Percentiles rank a stretch among this genome's conserved stretches.
These are phyloP conservation scores for Agrochola litura DNA, from an alignment of 2,888 invertebrate genomes.

Conservation along the genomic window DNA sequence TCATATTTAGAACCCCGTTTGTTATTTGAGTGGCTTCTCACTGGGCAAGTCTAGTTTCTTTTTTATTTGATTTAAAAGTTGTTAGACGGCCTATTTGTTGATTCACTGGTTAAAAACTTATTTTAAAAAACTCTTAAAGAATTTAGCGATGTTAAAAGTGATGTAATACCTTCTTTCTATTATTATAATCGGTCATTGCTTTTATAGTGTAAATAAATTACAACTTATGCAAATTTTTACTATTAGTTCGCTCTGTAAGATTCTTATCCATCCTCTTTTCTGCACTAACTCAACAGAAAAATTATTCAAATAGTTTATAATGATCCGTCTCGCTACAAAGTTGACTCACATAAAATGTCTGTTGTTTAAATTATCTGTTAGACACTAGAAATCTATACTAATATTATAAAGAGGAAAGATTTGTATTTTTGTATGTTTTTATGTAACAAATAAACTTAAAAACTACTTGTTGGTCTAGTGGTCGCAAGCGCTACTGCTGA, in stretches of 20 bases:
- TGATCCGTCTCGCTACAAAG: not conserved
- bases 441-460: no score
- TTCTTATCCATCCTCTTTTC: slow-evolving; percentile 12
- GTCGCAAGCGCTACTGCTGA: no score
- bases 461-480: no score
- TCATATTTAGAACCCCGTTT: slow-evolving; percentile 30
- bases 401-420: no score
- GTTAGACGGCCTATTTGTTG: slow-evolving; percentile 18
- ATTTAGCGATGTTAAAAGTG: slow-evolving; percentile 27
- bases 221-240: slow-evolving; percentile 35
- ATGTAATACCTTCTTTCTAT: slow-evolving; percentile 51
- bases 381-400: not conserved
- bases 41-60: slow-evolving; percentile 10
- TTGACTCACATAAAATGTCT: slow-evolving; percentile 1
- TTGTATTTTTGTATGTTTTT: no score
- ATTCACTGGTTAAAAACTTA: slow-evolving; percentile 13
- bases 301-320: not conserved
- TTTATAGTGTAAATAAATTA: slow-evolving; percentile 42
- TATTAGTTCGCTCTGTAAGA: not conserved
- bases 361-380: not conserved
- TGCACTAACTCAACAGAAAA: not conserved
- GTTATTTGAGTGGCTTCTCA: slow-evolving; percentile 7
- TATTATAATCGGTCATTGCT: slow-evolving; percentile 27
- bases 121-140: not conserved
- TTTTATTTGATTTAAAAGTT: slow-evolving; percentile 14